Conservation (phyloP, 2,797 vertebrate genomes). For the Lerista edwardsae region DNA sequence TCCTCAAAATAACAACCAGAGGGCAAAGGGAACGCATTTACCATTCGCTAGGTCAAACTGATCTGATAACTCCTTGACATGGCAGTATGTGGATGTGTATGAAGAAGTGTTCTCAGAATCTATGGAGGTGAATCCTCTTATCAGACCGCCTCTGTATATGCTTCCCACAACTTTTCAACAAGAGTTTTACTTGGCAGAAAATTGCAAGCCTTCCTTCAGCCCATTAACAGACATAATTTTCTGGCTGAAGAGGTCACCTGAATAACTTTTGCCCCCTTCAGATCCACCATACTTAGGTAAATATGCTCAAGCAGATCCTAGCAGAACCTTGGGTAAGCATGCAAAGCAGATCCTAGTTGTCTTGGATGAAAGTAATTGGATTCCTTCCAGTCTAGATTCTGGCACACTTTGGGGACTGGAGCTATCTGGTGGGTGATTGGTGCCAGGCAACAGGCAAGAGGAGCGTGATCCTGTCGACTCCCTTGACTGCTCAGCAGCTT, state of each 20-base stretch:
- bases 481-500: too few relatives aligned
- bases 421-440: too few relatives aligned
- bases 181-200: not conserved
- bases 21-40: not conserved
- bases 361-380: too few relatives aligned
- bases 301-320: too few relatives aligned
- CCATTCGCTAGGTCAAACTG: not conserved
- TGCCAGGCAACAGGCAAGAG: too few relatives aligned
- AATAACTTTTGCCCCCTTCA: too few relatives aligned
- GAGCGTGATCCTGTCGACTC: too few relatives aligned
- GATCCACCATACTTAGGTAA: too few relatives aligned
- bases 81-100: conserved; percentile 4
- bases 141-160: not conserved
- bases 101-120: not conserved
- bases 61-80: not conserved
- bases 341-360: too few relatives aligned
- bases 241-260: not conserved
- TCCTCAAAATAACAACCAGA: conserved; percentile 6
- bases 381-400: too few relatives aligned
- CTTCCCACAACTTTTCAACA: not conserved
- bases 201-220: not conserved
- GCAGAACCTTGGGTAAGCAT: too few relatives aligned
- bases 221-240: conserved; percentile 26
- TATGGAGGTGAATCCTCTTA: not conserved
- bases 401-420: too few relatives aligned